A percentile compares a stretch with the other conserved stretches of the same genome.
These are phyloP conservation scores for Drosophila repleta DNA, from an alignment of 1,140 invertebrate genomes.

Conservation along the genomic window DNA sequence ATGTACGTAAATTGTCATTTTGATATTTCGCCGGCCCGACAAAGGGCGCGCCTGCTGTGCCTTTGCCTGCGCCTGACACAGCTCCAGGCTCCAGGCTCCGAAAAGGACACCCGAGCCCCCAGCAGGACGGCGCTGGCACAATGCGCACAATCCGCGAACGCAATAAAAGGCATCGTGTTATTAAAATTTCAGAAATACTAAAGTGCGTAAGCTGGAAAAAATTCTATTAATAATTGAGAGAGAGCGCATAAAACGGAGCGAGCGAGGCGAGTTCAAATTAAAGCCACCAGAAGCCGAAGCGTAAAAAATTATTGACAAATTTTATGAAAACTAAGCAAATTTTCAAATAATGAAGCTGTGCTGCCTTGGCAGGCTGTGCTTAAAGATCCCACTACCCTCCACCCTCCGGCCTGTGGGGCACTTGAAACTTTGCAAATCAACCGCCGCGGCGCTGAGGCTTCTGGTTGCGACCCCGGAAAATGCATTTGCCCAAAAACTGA, in stretches of 20 bases:
- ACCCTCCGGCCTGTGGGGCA: neutral
- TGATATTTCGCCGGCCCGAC: slow-evolving; percentile 72
- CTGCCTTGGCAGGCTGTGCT: neutral
- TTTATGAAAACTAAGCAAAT: slow-evolving; percentile 75
- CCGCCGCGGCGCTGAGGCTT: slow-evolving; percentile 42
- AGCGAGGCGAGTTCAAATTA: slow-evolving; percentile 53
- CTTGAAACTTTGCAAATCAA: slow-evolving; percentile 60
- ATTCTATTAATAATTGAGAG: slow-evolving; percentile 79
- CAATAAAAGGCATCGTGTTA: slow-evolving; percentile 79
- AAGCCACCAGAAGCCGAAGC: slow-evolving; percentile 48
- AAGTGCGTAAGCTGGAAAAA: slow-evolving; percentile 61
- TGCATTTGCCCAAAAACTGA: slow-evolving; percentile 67
- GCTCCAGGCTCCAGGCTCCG: neutral
- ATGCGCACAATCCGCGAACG: slow-evolving; percentile 59
- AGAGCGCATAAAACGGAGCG: slow-evolving; percentile 37
- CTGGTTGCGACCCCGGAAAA: slow-evolving; percentile 22
- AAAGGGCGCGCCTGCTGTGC: slow-evolving; percentile 63
- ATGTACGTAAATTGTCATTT: slow-evolving; percentile 79
- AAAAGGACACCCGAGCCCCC: neutral
- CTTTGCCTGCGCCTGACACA: slow-evolving; percentile 29
- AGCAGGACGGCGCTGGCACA: slow-evolving; percentile 13
- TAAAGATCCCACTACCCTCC: slow-evolving; percentile 13
- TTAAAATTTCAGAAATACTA: slow-evolving; percentile 82
- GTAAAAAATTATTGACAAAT: slow-evolving; percentile 73
- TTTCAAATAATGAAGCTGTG: slow-evolving; percentile 12